Evolutionary conservation across 2,113 vertebrate genomes (phyloP).

Genomic region (Steatornis caripensis): DNA sequence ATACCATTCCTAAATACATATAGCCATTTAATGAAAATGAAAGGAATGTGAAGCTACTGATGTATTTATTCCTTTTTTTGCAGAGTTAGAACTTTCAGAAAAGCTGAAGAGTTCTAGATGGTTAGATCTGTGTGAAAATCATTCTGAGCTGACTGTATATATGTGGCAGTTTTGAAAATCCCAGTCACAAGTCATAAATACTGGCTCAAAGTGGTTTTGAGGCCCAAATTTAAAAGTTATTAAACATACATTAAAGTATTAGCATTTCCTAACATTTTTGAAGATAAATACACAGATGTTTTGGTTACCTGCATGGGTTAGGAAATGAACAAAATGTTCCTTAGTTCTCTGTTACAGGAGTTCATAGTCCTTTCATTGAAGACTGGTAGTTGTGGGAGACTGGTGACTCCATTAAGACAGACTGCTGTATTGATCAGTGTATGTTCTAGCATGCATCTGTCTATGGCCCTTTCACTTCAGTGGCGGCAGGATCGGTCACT

Average conservation of each 20-base stretch:
- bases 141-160: neutral
- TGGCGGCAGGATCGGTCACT: neutral
- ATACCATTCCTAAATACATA: neutral
- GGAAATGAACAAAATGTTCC: neutral
- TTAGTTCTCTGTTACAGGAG: neutral
- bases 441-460: neutral
- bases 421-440: accelerated
- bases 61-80: neutral
- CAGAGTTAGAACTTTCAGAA: neutral
- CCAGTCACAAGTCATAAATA: neutral
- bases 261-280: neutral
- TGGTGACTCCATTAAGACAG: neutral
- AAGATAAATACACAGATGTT: neutral
- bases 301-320: neutral
- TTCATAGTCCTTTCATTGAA: neutral
- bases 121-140: neutral
- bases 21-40: neutral
- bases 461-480: neutral
- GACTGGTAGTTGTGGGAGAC: neutral
- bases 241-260: neutral
- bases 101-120: neutral
- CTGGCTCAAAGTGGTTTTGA: neutral
- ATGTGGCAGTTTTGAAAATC: neutral
- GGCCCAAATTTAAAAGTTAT: neutral
- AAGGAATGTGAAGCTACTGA: neutral